A percentile compares a stretch with the other conserved stretches of the same genome.
phyloP scores from a whole-genome alignment of 2,113 vertebrate genomes.

The Chaetodon trifascialis region DNA sequence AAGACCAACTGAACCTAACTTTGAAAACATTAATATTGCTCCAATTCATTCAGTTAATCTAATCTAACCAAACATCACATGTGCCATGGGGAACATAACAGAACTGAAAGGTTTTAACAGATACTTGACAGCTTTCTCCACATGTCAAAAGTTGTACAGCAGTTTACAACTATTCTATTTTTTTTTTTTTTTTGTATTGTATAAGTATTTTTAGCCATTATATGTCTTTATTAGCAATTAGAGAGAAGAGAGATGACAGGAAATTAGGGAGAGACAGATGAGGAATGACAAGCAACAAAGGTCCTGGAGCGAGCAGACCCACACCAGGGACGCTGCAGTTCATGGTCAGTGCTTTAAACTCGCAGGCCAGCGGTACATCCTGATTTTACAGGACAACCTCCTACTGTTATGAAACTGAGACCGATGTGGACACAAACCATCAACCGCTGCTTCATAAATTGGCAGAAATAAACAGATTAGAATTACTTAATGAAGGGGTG shows the following conservation, averaged over 20 bases:
- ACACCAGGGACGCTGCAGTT: neutral
- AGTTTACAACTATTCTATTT: too few species aligned
- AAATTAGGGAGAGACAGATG: neutral
- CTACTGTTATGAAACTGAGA: too few species aligned
- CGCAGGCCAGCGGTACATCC: neutral
- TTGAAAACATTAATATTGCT: neutral
- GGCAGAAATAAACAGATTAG: neutral
- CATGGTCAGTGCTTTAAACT: neutral
- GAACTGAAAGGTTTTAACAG: neutral
- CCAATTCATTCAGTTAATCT: neutral
- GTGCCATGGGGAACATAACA: too few species aligned
- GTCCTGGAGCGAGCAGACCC: too few species aligned
- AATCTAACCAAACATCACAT: neutral
- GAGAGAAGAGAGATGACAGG: neutral
- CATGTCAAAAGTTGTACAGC: neutral
- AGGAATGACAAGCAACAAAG: neutral
- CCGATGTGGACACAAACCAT: neutral
- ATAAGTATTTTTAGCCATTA: neutral
- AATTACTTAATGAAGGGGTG: neutral
- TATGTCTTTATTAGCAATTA: too few species aligned
- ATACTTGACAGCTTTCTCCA: neutral
- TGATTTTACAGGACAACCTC: neutral
- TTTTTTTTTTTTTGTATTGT: too few species aligned
- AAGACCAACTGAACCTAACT: neutral
- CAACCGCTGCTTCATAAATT: neutral